These are phyloP conservation scores for Erpetoichthys calabaricus DNA, from an alignment of 2,797 vertebrate genomes.

Conservation along the genomic window DNA sequence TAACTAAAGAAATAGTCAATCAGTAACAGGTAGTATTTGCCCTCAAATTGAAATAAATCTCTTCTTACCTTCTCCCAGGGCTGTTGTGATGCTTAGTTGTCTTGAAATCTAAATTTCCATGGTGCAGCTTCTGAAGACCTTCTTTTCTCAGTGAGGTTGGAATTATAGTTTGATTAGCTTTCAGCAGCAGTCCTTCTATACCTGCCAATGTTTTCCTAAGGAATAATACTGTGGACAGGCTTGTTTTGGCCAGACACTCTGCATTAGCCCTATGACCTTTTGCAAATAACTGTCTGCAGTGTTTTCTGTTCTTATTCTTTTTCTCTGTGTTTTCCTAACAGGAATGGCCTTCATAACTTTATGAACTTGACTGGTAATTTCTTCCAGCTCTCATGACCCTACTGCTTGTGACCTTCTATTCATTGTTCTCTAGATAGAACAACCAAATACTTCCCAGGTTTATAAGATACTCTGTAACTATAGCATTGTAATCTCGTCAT, in stretches of 20 bases:
- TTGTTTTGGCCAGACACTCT: not conserved
- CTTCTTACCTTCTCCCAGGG: constrained; percentile 6
- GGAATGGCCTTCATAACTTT: not conserved
- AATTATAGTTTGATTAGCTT: not conserved
- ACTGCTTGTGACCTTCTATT: constrained; percentile 2
- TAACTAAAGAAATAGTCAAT: not conserved
- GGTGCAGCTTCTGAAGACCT: constrained; percentile 3
- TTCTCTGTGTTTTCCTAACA: not conserved
- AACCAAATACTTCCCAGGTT: constrained; percentile 3
- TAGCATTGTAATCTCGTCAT: not conserved
- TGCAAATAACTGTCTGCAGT: too few species aligned
- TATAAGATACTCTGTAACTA: not conserved
- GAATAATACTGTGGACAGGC: not conserved
- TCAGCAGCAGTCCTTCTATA: not conserved
- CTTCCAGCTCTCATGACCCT: not conserved
- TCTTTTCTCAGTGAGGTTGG: not conserved
- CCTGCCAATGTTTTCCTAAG: not conserved
- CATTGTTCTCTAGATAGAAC: constrained; percentile 4
- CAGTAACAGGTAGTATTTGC: constrained; percentile 1
- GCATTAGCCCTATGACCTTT: not conserved
- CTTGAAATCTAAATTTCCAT: constrained; percentile 3
- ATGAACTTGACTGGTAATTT: constrained; percentile 8
- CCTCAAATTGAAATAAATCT: not conserved
- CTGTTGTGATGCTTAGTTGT: not conserved
- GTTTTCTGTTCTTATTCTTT: not conserved